A percentile compares a stretch with the other conserved stretches of the same genome.
These are phyloP conservation scores for Pimpla rufipes DNA, from an alignment of 2,888 invertebrate genomes.

Conservation along the genomic window DNA sequence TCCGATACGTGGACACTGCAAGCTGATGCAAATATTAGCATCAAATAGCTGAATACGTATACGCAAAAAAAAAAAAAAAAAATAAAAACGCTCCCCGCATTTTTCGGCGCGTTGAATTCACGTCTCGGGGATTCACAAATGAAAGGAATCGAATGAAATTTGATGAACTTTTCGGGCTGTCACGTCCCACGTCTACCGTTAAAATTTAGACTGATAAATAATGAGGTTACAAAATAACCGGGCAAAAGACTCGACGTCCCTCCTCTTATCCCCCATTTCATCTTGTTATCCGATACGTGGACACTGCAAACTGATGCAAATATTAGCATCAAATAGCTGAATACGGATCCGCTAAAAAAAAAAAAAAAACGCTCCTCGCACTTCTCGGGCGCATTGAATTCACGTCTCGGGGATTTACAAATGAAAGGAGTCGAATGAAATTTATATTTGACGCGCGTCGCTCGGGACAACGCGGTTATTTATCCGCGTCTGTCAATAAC, in stretches of 20 bases:
- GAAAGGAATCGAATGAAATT: slow-evolving; percentile 12
- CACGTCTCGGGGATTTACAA: neutral
- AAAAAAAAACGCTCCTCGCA: too few relatives aligned
- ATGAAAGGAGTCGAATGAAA: slow-evolving; percentile 3
- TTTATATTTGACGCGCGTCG: slow-evolving; percentile 6
- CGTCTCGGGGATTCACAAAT: neutral
- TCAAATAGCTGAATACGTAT: too few relatives aligned
- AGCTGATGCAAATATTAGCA: neutral
- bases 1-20: too few relatives aligned
- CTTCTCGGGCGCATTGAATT: neutral
- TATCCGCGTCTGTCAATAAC: slow-evolving; percentile 42
- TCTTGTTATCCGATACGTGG: too few relatives aligned
- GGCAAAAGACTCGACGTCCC: neutral
- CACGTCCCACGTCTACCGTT: too few relatives aligned
- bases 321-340: neutral
- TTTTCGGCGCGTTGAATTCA: neutral
- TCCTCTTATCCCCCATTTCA: too few relatives aligned
- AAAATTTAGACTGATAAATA: too few relatives aligned
- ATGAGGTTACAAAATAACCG: too few relatives aligned
- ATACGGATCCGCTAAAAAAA: too few relatives aligned
- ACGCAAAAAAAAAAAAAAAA: neutral
- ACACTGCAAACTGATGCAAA: neutral
- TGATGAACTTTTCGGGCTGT: too few relatives aligned
- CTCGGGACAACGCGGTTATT: slow-evolving; percentile 36
- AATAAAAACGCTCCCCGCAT: neutral